Base-by-base conservation (phyloP, 2,888 invertebrate genomes). In the Aelia acuminata region DNA sequence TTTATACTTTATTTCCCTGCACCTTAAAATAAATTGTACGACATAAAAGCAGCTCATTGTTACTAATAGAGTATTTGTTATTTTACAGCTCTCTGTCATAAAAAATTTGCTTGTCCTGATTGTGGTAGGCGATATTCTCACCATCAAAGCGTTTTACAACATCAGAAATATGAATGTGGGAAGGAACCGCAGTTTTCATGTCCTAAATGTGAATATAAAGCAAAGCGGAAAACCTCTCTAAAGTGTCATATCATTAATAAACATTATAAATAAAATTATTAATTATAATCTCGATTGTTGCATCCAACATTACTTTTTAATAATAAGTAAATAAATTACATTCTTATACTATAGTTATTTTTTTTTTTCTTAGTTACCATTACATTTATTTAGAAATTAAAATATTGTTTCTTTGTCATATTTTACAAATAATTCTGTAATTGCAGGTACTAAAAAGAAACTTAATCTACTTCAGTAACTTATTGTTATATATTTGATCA, bases 151-250 rank as follows among this genome's bases (percentile, higher is more conserved):
- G 80, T 80, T 35, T 43, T 47, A 3, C 80, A 80, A 43, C 93
- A 92, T 90, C 90, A 92, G 88, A 91, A 91, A 88, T 91, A 92
- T 87, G 92, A 93, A 90, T 93, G 93, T 89, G 92, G 92, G 35
- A 91, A 91, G 89, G 91, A 91, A 35, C 92, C 92, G 3, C 90
- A 90, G 84, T 92, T 92, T 89, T 91, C 91, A 85, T 92, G 92
- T 88, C 92, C 92, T 0, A 91, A 91, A 89, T 92, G 92, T 89
- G 91, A 91, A 53, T 89, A 88, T 39, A 84, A 48, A 47, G 53
- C 84, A n/a, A 88, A 89, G 39, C 84, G 86, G 31, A 89, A 89
- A 57, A 87, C 80, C n/a, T 75, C 63, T 53, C 70, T 89, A 5
- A 89, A 89, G 57, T 48, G 88, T n/a, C 89, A 89, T 53, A 85